Base-by-base conservation (phyloP, 2,888 invertebrate species). In the Cantharis nigra region DNA sequence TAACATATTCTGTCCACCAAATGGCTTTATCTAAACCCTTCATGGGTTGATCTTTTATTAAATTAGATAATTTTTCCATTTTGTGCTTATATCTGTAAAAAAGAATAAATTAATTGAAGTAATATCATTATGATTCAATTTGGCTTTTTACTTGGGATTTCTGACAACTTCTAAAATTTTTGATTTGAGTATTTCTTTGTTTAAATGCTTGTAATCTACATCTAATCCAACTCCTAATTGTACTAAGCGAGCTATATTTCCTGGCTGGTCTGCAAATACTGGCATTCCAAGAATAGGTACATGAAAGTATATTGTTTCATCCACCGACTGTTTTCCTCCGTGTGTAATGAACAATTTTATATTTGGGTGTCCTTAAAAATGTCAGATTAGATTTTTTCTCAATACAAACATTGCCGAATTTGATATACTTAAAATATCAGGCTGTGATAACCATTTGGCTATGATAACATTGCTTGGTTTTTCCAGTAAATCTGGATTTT, bases 1-100 rank as follows among this genome's bases (percentile, higher is more conserved):
- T 80, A 11, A 84, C 81, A 74, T 83, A 86, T 78, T 86, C 85
- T 7, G 83, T 83, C 83, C 84, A 85, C 82, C 84, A 84, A 18
- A 85, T 79, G 7, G 85, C 84, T 63, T 81, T 77, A 14, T 84
- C 81, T n/a, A 85, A 71, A 9, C 84, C 80, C 3, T 80, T 78
- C 78, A 82, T 80, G 30, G 85, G 84, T 76, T 83, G 81, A 65
- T 85, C 86, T 65, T 75, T 67, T 7, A 83, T 74, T 13, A 84
- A 63, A 16, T 78, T 62, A 1, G 80, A 73, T 2, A 82, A 67
- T 49, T 80, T 71, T 10, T 14, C 69, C 9, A 80, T 76, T 20
- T 81, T 81, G 14, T 79, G 63, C 33, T 79, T 82, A 71, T 84
- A 85, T 28, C 85, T 85, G 70, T 18, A 83, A 82, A 49, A n/a